Base-by-base conservation (phyloP, 2,113 vertebrate species). In the Phyllostomus hastatus region DNA sequence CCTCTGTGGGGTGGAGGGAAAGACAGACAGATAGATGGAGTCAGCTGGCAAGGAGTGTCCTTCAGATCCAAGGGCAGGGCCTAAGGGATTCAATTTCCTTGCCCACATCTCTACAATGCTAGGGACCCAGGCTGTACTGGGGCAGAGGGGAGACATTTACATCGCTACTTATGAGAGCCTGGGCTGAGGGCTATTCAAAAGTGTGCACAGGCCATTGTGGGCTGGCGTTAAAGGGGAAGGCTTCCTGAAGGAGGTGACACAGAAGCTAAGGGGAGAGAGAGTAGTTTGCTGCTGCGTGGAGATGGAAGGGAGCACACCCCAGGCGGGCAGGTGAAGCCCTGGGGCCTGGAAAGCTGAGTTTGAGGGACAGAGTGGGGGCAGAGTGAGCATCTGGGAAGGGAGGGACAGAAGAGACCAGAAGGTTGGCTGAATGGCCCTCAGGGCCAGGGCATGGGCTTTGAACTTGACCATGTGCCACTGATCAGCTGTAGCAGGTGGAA, bases 1-100 rank as follows among this genome's bases (percentile, higher is more conserved):
- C 95, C 35, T 97, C 97, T 98, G 88, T 33, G 38, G 54, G 67
- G 26, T 2, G 4, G 64, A 88, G 70, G 54, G 14, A 90, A 48
- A 83, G 75, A 94, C 22, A 94, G 80, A 94, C 38, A 50, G 88
- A 75, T 15, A 52, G 57, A 79, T 1, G 1, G 52, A 66, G 17
- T 85, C 72, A 88, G 12, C 16, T 17, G 54, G 59, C 24, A 66
- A 26, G 28, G 43, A 75, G 50, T 7, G 7, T 20, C 78, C 75
- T 76, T 82, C 57, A 33, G 57, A 11, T 8, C 59, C 35, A 28
- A 46, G 81, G n/a, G 67, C 26, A 28, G 26, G 41, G 26, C 19
- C 22, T 31, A 64, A 12, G 48, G 19, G 2, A 57, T 52, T 79
- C 57, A 4, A 3, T 9, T 33, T 17, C 46, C 66, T 67, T n/a